Evolutionary conservation across 2,888 invertebrate species (phyloP), one percentile per base, ranked within the genome.

Genomic region (Carpatolechia fugitivella): DNA sequence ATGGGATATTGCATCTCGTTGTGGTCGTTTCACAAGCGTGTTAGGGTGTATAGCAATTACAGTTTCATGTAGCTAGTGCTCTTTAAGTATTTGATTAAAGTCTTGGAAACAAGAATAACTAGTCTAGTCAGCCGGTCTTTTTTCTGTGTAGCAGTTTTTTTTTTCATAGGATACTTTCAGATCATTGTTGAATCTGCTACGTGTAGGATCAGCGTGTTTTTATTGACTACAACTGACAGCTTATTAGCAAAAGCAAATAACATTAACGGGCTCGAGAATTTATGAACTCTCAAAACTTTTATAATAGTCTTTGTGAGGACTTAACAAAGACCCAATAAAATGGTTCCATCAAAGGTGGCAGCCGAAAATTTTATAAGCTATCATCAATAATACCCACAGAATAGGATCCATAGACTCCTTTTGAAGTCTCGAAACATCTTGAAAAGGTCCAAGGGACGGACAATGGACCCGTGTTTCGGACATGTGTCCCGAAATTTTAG

Each of bases 401-500:
- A 80, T 77, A 63, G 73, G 71, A 78, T 68, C 63, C 56, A 80
- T 77, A 64, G 74, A 71, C 68, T 68, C 63, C 56, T 73, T 67
- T 70, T 69, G 63, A 59, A 59, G 69, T 65, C 66, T 66, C 74
- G 73, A 71, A 41, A 67, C 76, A 73, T 74, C 76, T 79, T 79
- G 74, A 80, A 82, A 76, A 76, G 72, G 68, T 66, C 62, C 33
- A 46, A 62, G 44, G 74, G 76, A 62, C 49, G 74, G 76, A 88
- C 88, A 89, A 89, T 77, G 55, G 77, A 52, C 68, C 70, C 72
- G 66, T 71, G 70, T 70, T 66, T 67, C 62, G 71, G 78, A 79
- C 87, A 85, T 87, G 85, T 86, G 86, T 69, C 74, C 64, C 70
- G 67, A 72, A 70, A 70, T 65, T 67, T 69, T 67, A 68, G 78